phyloP scores from a whole-genome alignment of 1,140 invertebrate species.

The Piezodorus guildinii region DNA sequence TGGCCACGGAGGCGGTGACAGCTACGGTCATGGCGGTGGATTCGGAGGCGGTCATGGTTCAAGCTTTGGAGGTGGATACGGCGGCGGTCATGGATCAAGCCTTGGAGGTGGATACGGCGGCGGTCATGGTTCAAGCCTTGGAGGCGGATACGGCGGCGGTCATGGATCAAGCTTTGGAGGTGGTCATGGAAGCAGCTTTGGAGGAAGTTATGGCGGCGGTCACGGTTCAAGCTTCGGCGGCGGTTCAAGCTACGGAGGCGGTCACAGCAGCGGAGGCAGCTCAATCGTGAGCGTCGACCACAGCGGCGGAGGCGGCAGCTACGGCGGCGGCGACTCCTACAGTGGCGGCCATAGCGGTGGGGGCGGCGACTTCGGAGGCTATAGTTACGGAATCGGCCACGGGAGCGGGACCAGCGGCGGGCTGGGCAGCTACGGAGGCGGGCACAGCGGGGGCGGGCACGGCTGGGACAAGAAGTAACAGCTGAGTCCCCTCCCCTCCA shows the following conservation, averaged over 20 bases:
- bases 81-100: constrained; percentile 1
- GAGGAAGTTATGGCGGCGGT: constrained; percentile 15
- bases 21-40: constrained; percentile 6
- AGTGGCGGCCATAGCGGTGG: constrained; percentile 6
- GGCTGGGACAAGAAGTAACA: constrained; percentile 2
- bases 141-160: constrained; percentile 5
- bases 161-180: constrained; percentile 3
- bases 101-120: constrained; percentile 13
- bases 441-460: not conserved
- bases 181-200: constrained; percentile 5
- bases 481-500: too few relatives aligned
- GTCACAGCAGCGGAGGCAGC: constrained; percentile 16
- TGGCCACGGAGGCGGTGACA: constrained; percentile 17
- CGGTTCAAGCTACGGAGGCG: constrained; percentile 12
- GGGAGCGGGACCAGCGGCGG: constrained; percentile 2
- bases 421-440: not conserved
- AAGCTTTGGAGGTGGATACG: not conserved
- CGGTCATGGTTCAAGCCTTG: constrained; percentile 11
- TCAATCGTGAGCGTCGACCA: not conserved
- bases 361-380: not conserved
- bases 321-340: not conserved
- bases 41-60: not conserved
- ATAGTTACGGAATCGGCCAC: constrained; percentile 2
- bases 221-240: constrained; percentile 14
- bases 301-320: constrained; percentile 17